Evolutionary conservation across 2,113 vertebrate genomes (phyloP).

Genomic region (Herpailurus yagouaroundi): DNA sequence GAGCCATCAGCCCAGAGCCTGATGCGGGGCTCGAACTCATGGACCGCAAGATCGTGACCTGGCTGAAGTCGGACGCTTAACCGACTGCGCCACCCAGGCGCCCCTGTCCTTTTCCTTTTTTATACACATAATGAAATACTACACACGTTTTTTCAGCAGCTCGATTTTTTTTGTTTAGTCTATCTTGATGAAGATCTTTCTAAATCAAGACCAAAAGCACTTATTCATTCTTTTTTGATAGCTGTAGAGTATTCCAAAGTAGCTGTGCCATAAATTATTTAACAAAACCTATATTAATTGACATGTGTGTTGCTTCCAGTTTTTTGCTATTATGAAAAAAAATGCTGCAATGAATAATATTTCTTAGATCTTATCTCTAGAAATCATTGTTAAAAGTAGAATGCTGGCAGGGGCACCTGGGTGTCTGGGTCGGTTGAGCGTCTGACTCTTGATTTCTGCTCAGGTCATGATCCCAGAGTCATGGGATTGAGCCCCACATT

Average conservation of each 20-base stretch:
- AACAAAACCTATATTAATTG: neutral
- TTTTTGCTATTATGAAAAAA: conserved; percentile 19
- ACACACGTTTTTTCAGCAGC: neutral
- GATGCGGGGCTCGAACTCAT: too few species aligned
- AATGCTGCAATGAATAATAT: conserved; percentile 3
- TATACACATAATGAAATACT: neutral
- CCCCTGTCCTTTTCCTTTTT: neutral
- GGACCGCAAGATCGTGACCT: too few species aligned
- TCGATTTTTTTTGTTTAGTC: neutral
- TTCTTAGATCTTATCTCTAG: neutral
- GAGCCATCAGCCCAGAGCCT: too few species aligned
- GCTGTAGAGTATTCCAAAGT: neutral
- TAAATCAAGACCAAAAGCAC: neutral
- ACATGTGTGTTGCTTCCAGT: neutral
- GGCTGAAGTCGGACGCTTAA: too few species aligned
- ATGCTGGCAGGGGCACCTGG: neutral
- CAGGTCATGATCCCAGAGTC: too few species aligned
- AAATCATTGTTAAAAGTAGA: conserved; percentile 20
- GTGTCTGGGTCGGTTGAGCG: too few species aligned
- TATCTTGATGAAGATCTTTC: conserved; percentile 1
- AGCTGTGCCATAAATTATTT: neutral
- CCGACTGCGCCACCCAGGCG: too few species aligned
- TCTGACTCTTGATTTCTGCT: too few species aligned
- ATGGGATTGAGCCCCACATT: too few species aligned
- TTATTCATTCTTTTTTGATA: conserved; percentile 19